These are phyloP conservation scores for Sinodicranocentrus sp. DNA, from an alignment of 2,888 invertebrate species.

Conservation along the genomic window DNA sequence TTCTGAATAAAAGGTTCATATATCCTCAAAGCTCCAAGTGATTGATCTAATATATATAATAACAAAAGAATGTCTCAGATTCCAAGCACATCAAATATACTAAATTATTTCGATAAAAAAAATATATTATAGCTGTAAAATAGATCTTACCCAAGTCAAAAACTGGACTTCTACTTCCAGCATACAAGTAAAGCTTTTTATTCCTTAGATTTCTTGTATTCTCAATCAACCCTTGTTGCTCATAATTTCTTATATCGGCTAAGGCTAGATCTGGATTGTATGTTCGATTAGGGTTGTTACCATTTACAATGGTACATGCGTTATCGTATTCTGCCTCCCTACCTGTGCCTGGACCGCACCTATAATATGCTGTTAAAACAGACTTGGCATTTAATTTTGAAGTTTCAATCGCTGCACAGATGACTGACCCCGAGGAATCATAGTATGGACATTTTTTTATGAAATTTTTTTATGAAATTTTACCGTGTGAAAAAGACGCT, in stretches of 20 bases:
- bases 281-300: constrained; percentile 21
- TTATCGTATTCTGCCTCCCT: constrained; percentile 72
- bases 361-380: constrained; percentile 75
- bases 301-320: constrained; percentile 73
- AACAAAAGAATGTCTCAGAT: too few species aligned
- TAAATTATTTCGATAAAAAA: too few species aligned
- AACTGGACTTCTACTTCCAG: constrained; percentile 69
- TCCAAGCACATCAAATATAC: too few species aligned
- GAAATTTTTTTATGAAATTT: background rate
- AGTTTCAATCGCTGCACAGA: too few species aligned
- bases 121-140: too few species aligned
- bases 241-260: constrained; percentile 70
- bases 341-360: constrained; percentile 74
- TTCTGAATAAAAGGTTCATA: constrained; percentile 72
- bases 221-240: constrained; percentile 70
- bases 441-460: background rate
- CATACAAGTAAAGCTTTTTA: constrained; percentile 73
- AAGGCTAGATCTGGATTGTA: constrained; percentile 70
- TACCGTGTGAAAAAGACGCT: constrained; percentile 75
- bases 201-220: constrained; percentile 71
- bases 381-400: too few species aligned
- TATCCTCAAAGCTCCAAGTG: constrained; percentile 67
- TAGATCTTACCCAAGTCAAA: constrained; percentile 71
- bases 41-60: too few species aligned
- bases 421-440: too few species aligned